Base-by-base conservation (phyloP, 1,140 invertebrate genomes). In the Eupristina koningsbergeri region DNA sequence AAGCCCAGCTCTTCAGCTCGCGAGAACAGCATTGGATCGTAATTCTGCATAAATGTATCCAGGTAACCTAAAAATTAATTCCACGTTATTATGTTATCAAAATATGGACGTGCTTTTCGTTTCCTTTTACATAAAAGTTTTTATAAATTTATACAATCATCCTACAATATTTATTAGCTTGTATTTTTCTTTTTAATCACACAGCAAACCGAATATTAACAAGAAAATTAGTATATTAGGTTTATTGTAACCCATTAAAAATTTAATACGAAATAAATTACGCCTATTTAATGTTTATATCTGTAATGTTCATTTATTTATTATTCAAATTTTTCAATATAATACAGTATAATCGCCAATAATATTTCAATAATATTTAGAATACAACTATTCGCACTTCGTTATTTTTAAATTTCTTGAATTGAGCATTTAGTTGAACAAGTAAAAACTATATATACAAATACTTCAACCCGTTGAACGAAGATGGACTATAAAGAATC, bases 21-120 rank as follows among this genome's bases (percentile, higher is more conserved):
- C 22, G 19, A 41, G 34, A 22, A 22, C 47, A 71, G 15, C n/a
- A 53, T 17, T 26, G 64, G 29, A 45, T 80, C 47, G 34, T n/a
- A 71, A 58, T 80, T 71, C 67, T 50, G 67, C 45, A 34, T 8
- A 36, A 36, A 61, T n/a, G 47, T 31, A 50, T 74, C 69, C 47
- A 17, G 7, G 8, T 29, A 45, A 74, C 67, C 80, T 81, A 61
- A 73, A 81, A 81, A 73, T 80, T 53, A 36, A 6, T 36, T 17
- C 19, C 22, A 8, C 36, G 47, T 80, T 36, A 80, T 45, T 80
- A 41, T 13, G 29, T 36, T n/a, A n/a, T n/a, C n/a, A 34, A 67
- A 67, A n/a, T 41, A 3, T 13, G n/a, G 19, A 22, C 34, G 39
- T 1, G n/a, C n/a, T n/a, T n/a, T n/a, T n/a, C n/a, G n/a, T n/a